These are phyloP conservation scores for Seriola aureovittata DNA, from an alignment of 2,113 vertebrate genomes.

Conservation along the genomic window DNA sequence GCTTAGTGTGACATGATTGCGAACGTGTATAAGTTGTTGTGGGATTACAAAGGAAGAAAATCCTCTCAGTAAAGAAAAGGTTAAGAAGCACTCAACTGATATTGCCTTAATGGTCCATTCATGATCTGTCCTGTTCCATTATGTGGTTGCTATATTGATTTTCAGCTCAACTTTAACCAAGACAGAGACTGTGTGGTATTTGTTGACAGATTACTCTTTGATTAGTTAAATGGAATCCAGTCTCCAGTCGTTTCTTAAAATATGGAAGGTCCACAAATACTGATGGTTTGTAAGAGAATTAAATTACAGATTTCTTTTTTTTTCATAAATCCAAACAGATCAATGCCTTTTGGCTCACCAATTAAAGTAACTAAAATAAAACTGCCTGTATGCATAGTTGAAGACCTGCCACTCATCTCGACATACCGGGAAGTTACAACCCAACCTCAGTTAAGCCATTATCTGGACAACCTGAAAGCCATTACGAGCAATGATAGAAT, in stretches of 20 bases:
- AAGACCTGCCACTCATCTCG: slow-evolving; percentile 49
- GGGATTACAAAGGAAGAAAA: neutral
- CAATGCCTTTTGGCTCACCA: neutral
- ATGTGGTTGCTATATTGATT: slow-evolving; percentile 62
- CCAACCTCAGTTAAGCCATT: slow-evolving; percentile 67
- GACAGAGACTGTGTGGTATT: slow-evolving; percentile 33
- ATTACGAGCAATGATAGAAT: slow-evolving; percentile 76
- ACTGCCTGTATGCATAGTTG: slow-evolving; percentile 15
- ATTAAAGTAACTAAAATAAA: neutral
- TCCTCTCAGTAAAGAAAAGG: neutral
- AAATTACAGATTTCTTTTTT: neutral
- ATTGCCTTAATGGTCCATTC: slow-evolving; percentile 57
- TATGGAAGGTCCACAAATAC: neutral
- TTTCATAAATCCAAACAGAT: neutral
- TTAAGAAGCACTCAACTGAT: slow-evolving; percentile 50
- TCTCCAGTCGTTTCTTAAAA: neutral
- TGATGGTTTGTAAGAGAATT: neutral
- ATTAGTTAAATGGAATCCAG: slow-evolving; percentile 36
- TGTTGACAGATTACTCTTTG: slow-evolving; percentile 37
- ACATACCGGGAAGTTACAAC: slow-evolving; percentile 42
- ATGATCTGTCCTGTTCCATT: slow-evolving; percentile 61
- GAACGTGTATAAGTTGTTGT: neutral
- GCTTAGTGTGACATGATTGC: neutral
- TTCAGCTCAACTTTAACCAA: slow-evolving; percentile 57
- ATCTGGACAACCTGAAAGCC: slow-evolving; percentile 70